A percentile compares a stretch with the other conserved stretches of the same genome.
These are phyloP conservation scores for Agonopterix heracliana DNA, from an alignment of 2,888 invertebrate species.

Conservation along the genomic window DNA sequence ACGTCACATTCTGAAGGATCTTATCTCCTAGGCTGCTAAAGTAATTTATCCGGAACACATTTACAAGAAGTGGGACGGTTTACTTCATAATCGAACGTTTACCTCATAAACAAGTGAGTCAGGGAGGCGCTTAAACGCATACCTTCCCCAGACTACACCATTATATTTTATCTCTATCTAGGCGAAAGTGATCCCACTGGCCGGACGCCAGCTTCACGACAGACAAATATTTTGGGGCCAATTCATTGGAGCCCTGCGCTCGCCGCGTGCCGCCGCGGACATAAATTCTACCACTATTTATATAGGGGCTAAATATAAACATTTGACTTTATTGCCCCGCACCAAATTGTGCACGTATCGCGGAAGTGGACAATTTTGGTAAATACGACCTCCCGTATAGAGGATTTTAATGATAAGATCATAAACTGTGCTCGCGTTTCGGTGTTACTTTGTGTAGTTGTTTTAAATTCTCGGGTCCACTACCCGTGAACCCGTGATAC, in stretches of 20 bases:
- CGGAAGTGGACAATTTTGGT: conserved; percentile 37
- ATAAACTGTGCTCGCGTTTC: not conserved
- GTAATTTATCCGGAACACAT: no score
- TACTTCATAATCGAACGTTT: not conserved
- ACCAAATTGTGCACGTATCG: conserved; percentile 34
- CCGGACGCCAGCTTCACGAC: conserved; percentile 55
- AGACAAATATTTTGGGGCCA: conserved; percentile 70
- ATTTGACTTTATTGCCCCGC: conserved; percentile 46
- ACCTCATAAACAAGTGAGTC: conserved; percentile 30
- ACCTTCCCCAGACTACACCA: conserved; percentile 35
- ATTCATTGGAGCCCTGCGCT: conserved; percentile 55
- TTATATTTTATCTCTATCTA: conserved; percentile 50
- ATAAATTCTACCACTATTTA: conserved; percentile 63
- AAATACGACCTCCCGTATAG: conserved; percentile 7
- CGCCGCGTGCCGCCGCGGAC: conserved; percentile 35
- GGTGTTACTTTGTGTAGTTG: no score
- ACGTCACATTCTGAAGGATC: no score
- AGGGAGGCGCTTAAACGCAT: conserved; percentile 27
- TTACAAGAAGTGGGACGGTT: no score
- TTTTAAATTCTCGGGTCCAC: no score
- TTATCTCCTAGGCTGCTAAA: no score
- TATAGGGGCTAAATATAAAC: conserved; percentile 55
- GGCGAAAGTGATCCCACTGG: conserved; percentile 70
- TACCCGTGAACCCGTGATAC: no score
- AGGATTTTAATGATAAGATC: not conserved